Base-by-base conservation (phyloP, 2,888 invertebrate species). In the Embidobia sp. region DNA sequence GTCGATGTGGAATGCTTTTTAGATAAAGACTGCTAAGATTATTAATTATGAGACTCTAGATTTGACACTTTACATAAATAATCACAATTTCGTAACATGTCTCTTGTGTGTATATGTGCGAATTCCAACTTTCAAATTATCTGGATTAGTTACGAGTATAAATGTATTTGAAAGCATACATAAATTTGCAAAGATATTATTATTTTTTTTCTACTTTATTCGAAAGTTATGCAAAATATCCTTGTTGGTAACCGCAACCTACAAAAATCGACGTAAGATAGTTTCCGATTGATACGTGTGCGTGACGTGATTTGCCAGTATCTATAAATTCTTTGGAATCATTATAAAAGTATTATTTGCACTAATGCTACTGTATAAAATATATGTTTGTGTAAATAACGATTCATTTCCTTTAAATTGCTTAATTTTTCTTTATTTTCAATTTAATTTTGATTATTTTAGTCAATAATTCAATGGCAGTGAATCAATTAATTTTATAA, bases 151-250 rank as follows among this genome's bases (percentile, higher is more conserved):
- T 63, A 63, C 37, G 27, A 63, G 61, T 37, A 11, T 33, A 15
- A 35, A 49, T 15, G 37, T 16, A 8, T 16, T 61, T 7, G 26
- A 49, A 48, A 48, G 61, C 37, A 8, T 33, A 63, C 40, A 63
- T 63, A 63, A 63, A 63, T 63, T 63, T 63, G 27, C 61, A 18
- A 63, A 63, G 27, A 63, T 63, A 63, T 63, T 26, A 49, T 29
- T 59, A 59, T 16, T 46, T 63, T 63, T 63, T 49, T 48, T n/a
- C 11, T 19, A 40, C 37, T 35, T 63, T 48, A 33, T 22, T 63
- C 19, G 61, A 48, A 37, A 63, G 37, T 63, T 48, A 49, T 48
- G 61, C 29, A 48, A 63, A 49, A 26, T 49, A 37, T 48, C 27
- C 18, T 27, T 35, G 22, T 48, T 49, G 13, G 18, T 44, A 57